Evolutionary conservation across 2,797 vertebrate genomes (phyloP), one percentile per base, ranked within the genome.

Genomic region (Fratercula arctica): DNA sequence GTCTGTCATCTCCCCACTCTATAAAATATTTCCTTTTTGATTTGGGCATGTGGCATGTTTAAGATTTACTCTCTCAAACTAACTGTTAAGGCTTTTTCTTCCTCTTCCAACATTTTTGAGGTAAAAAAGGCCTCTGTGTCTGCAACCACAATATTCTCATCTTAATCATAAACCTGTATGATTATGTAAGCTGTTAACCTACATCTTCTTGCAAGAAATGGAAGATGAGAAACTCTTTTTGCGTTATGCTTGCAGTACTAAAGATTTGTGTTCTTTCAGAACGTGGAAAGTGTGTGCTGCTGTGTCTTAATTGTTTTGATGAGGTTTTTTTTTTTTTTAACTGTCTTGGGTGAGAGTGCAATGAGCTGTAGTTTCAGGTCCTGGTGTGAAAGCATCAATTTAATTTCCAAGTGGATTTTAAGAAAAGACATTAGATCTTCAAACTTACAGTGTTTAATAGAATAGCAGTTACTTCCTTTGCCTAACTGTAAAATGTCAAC

Each of bases 401-500:
- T 50, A 45, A 43, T 95, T 94, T 76, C 68, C 56, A 69, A 66
- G 37, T 67, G 33, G 64, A 60, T 94, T 95, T 94, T 91, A 87
- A 85, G 75, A 82, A 41, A 16, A 93, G 84, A 45, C 41, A 43
- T 93, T 45, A 87, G 51, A 63, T 80, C 53, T 89, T 89, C 48
- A 83, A 46, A 57, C 41, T 85, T 87, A 43, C 43, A 3, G 24
- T 50, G 56, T 94, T 92, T 60, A 90, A 82, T 35, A 81, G 78
- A 91, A 46, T 26, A 68, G 64, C 85, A 92, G 84, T 69, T 89
- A 70, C 67, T 94, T 92, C 72, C 56, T 94, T 79, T 93, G 64
- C 94, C 37, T 85, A 75, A 72, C 80, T 77, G 54, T 85, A 50
- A 87, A 80, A 83, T 85, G 94, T 92, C 94, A 93, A 29, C 89